These are phyloP conservation scores for Conops quadrifasciatus DNA, from an alignment of 2,888 invertebrate species.

Conservation along the genomic window DNA sequence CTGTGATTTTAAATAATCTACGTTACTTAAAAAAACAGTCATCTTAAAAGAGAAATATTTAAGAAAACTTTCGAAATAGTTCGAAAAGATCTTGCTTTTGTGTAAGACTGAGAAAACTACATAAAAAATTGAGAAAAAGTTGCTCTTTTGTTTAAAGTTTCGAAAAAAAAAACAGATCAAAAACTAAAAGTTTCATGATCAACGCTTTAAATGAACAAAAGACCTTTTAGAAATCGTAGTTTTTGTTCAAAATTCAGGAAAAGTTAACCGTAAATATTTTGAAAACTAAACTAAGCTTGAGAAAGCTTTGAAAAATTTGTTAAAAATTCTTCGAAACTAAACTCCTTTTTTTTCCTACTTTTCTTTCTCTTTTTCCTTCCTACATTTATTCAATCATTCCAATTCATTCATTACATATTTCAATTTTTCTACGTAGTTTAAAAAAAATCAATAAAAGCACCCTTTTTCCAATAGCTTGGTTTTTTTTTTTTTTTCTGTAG, in stretches of 20 bases:
- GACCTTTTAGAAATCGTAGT: no score
- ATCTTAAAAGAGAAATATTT: neutral
- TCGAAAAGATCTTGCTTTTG: neutral
- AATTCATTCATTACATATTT: constrained; percentile 3
- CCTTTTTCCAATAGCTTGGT: no score
- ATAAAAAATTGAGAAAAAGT: no score
- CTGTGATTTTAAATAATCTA: neutral
- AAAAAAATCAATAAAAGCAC: neutral
- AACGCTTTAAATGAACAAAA: no score
- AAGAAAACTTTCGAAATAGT: neutral
- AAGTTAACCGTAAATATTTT: no score
- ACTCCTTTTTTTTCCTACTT: constrained; percentile 9
- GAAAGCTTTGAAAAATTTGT: neutral
- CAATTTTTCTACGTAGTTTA: neutral
- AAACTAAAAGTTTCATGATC: no score
- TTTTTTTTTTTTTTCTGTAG: no score
- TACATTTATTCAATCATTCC: constrained; percentile 45
- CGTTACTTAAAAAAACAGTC: neutral
- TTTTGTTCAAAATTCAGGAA: no score
- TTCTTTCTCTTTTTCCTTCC: constrained; percentile 3
- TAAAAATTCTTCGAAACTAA: neutral
- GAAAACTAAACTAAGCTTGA: no score
- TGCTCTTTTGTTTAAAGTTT: no score
- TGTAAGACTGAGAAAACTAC: no score
- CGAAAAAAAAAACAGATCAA: no score